A percentile compares a stretch with the other conserved stretches of the same genome.
phyloP scores from a whole-genome alignment of 2,888 invertebrate species.

The Dyspetes luteomarginatus region DNA sequence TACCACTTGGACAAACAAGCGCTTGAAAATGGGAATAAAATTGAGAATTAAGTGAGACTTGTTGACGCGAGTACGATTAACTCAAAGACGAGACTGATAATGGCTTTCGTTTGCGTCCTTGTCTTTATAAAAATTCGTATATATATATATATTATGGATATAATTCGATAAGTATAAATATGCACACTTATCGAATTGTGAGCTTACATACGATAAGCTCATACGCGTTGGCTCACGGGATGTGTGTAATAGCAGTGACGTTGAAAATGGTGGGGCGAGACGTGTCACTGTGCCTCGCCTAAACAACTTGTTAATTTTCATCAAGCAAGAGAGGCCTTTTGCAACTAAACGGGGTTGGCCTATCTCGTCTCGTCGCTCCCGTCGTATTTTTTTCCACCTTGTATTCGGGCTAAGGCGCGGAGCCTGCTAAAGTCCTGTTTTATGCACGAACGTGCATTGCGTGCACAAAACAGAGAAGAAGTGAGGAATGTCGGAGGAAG shows the following conservation, averaged over 20 bases:
- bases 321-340: constrained; percentile 54
- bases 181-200: too few relatives aligned
- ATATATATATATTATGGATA: neutral
- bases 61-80: too few relatives aligned
- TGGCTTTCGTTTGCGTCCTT: neutral
- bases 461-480: neutral
- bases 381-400: neutral
- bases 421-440: neutral
- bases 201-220: too few relatives aligned
- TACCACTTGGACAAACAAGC: too few relatives aligned
- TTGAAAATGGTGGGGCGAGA: neutral
- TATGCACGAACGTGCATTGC: neutral
- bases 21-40: too few relatives aligned
- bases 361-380: neutral
- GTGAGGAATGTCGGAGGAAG: constrained; percentile 37
- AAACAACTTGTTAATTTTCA: constrained; percentile 63
- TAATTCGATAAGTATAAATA: neutral
- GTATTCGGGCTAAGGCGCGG: neutral
- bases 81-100: too few relatives aligned
- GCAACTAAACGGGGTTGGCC: constrained; percentile 35
- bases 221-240: too few relatives aligned
- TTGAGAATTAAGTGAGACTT: too few relatives aligned
- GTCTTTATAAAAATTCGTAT: neutral
- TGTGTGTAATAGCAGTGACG: too few relatives aligned
- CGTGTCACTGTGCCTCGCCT: constrained; percentile 48